Base-by-base conservation (phyloP, 2,113 vertebrate genomes). In the Centropus bengalensis region DNA sequence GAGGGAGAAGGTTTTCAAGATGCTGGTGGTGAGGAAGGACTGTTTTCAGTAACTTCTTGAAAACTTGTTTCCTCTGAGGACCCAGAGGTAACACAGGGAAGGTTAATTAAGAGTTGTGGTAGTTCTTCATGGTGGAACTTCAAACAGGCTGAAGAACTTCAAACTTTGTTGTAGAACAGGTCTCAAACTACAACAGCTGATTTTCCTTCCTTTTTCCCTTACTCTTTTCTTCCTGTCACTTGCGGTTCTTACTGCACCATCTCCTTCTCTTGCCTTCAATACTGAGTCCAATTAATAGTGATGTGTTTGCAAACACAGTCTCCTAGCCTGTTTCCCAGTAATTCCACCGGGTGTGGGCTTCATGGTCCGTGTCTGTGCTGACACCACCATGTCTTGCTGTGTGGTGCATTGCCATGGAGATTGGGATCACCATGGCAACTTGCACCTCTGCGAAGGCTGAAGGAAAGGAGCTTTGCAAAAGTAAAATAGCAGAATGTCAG, bases 381-480 rank as follows among this genome's bases (percentile, higher is more conserved):
- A 69, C 69, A 86, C 80, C 7, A 2, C 3, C 38, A 67, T 73
- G 59, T 33, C 60, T 75, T 45, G 79, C 63, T 67, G 33, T 21
- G 42, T 28, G 70, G 38, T 44, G 63, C 55, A 62, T 85, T 44
- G 67, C 90, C 75, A 93, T 94, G 91, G 95, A 95, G 92, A 89
- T 86, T 4, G 7, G 11, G 27, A 68, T 96, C 88, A 73, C 94
- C 93, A 94, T 94, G 80, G 96, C 93, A 96, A 97, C 96, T 38
- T 22, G 20, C 32, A 75, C 82, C 87, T 95, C 71, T 26, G 22
- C 8, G 4, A 55, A 88, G 63, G 76, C 44, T 44, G n/a, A 55
- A 32, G 28, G 51, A 54, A 85, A 84, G n/a, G 36, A 83, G 58
- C 22, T 85, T 75, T 82, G 83, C 73, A 63, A 23, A 75, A 88